phyloP scores from a whole-genome alignment of 2,888 invertebrate species.

The Brachypterus glaber region DNA sequence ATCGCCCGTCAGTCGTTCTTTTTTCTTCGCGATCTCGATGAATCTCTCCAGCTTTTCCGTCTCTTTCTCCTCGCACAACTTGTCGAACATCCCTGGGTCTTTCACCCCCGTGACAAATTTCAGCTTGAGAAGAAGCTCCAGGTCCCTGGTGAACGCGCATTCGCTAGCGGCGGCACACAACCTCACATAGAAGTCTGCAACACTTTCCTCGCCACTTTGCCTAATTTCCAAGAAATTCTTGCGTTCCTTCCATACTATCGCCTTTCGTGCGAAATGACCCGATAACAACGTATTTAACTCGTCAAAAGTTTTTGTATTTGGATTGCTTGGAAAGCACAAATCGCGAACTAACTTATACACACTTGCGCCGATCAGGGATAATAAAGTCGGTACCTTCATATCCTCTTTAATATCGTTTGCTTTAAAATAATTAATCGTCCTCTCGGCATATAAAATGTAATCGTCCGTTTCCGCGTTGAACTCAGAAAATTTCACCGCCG shows the following conservation, averaged over 20 bases:
- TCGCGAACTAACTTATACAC: no score
- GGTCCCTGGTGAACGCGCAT: neutral
- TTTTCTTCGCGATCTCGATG: neutral
- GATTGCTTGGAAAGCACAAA: no score
- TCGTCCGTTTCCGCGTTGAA: no score
- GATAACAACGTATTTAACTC: no score
- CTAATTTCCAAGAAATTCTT: neutral
- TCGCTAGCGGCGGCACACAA: neutral
- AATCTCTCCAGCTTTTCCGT: neutral
- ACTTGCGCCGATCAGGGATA: neutral
- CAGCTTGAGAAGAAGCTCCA: neutral
- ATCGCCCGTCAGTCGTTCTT: neutral
- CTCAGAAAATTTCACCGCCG: no score
- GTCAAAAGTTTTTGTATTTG: no score
- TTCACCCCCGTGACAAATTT: slow-evolving; percentile 1
- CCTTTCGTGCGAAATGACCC: no score
- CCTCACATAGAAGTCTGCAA: neutral
- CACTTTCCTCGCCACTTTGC: neutral
- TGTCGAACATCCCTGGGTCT: neutral
- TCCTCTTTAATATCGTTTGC: no score
- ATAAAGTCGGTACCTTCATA: slow-evolving; percentile 1
- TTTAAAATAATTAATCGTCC: no score
- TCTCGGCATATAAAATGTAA: no score
- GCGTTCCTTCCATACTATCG: no score
- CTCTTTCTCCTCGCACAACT: neutral